These are phyloP conservation scores for Gobio gobio DNA, from an alignment of 2,113 vertebrate genomes.

Conservation along the genomic window DNA sequence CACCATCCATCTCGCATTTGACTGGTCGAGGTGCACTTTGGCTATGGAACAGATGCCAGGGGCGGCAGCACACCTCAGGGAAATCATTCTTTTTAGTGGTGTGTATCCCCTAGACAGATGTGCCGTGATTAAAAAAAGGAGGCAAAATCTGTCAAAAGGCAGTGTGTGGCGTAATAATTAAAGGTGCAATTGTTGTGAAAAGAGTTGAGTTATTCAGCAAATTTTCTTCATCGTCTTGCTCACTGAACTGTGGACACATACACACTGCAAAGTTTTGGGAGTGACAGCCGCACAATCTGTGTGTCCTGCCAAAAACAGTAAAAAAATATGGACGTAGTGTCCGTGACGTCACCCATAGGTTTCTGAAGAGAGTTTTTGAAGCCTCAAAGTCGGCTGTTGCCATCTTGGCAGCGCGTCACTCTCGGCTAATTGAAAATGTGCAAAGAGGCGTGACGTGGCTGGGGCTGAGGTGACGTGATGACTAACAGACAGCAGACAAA, in stretches of 20 bases:
- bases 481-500: too few relatives aligned
- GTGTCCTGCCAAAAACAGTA: too few relatives aligned
- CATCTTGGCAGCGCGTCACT: too few relatives aligned
- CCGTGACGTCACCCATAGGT: too few relatives aligned
- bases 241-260: neutral
- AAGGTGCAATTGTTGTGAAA: slow-evolving; percentile 69
- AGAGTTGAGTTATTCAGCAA: slow-evolving; percentile 35
- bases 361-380: too few relatives aligned
- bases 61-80: slow-evolving; percentile 64
- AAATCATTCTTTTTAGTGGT: slow-evolving; percentile 73
- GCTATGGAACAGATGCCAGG: slow-evolving; percentile 67
- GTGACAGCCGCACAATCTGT: neutral
- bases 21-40: slow-evolving; percentile 53
- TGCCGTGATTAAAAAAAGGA: slow-evolving; percentile 69
- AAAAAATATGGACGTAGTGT: too few relatives aligned
- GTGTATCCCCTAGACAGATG: slow-evolving; percentile 71
- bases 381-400: too few relatives aligned
- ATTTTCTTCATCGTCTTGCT: neutral
- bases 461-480: too few relatives aligned
- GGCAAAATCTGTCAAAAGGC: slow-evolving; percentile 69
- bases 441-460: too few relatives aligned
- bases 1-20: slow-evolving; percentile 49
- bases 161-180: slow-evolving; percentile 70
- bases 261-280: neutral
- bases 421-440: too few relatives aligned